Conservation (phyloP, 2,797 vertebrate genomes). For the Bovichtus diacanthus region DNA sequence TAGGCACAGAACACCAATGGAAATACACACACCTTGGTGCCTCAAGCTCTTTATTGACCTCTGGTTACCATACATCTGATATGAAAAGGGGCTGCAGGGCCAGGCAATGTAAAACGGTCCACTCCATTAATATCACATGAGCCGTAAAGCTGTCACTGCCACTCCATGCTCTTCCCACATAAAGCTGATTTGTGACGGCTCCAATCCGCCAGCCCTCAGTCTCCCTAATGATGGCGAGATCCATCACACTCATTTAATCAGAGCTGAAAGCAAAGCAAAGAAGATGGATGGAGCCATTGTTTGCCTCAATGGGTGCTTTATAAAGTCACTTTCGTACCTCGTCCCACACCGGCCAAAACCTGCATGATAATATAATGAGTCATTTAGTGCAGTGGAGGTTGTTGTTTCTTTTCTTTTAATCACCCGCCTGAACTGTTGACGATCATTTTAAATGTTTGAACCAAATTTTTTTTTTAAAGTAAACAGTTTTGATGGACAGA, state of each 20-base stretch:
- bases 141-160: conserved; percentile 82
- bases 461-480: no score
- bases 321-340: conserved; percentile 54
- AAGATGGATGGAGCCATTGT: conserved; percentile 76
- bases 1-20: conserved; percentile 23
- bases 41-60: conserved; percentile 62
- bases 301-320: conserved; percentile 67
- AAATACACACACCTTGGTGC: conserved; percentile 44
- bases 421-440: conserved; percentile 7
- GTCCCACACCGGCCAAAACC: conserved; percentile 43
- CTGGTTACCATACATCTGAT: conserved; percentile 70
- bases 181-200: conserved; percentile 82
- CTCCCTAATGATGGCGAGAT: conserved; percentile 78
- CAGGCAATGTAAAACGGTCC: conserved; percentile 70
- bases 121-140: conserved; percentile 78
- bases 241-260: conserved; percentile 82
- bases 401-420: conserved; percentile 27
- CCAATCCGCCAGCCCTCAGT: conserved; percentile 69
- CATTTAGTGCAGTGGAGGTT: conserved; percentile 33
- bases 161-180: conserved; percentile 75
- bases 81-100: conserved; percentile 58
- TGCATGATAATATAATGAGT: conserved; percentile 54
- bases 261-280: conserved; percentile 80
- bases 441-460: conserved; percentile 26
- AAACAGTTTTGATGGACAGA: neutral